Percentiles rank a stretch among this genome's conserved stretches.
Evolutionary conservation across 2,888 invertebrate species (phyloP).

Genomic region (Cephus pulcher): DNA sequence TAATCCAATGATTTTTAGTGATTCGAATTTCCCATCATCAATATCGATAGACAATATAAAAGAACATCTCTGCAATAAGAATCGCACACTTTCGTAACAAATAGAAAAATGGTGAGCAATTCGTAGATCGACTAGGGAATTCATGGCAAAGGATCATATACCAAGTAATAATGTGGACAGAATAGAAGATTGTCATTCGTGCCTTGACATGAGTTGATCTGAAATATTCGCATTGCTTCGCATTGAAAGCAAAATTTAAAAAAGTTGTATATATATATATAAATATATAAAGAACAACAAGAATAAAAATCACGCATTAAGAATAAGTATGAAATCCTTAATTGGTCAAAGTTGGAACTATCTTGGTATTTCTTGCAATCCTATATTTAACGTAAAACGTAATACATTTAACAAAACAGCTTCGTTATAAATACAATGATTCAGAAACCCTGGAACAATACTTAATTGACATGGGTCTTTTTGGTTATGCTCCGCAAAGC

Average conservation of each 20-base stretch:
- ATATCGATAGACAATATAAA: neutral
- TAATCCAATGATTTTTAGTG: neutral
- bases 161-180: neutral
- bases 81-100: neutral
- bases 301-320: neutral
- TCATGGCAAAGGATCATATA: neutral
- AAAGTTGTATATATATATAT: neutral
- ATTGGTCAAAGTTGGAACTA: constrained; percentile 6
- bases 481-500: constrained; percentile 19
- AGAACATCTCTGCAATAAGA: too few relatives aligned
- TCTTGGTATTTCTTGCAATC: constrained; percentile 2
- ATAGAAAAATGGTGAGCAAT: neutral
- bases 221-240: neutral
- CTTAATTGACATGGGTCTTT: constrained; percentile 24
- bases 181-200: neutral
- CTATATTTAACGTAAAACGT: constrained; percentile 9
- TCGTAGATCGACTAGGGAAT: neutral
- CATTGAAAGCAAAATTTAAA: neutral
- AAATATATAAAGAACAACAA: neutral
- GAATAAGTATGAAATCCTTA: neutral
- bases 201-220: neutral
- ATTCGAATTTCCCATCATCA: neutral
- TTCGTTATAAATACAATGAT: constrained; percentile 19
- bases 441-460: constrained; percentile 23
- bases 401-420: constrained; percentile 7